These are phyloP conservation scores for Zingel zingel DNA, from an alignment of 2,113 vertebrate genomes.

Conservation along the genomic window DNA sequence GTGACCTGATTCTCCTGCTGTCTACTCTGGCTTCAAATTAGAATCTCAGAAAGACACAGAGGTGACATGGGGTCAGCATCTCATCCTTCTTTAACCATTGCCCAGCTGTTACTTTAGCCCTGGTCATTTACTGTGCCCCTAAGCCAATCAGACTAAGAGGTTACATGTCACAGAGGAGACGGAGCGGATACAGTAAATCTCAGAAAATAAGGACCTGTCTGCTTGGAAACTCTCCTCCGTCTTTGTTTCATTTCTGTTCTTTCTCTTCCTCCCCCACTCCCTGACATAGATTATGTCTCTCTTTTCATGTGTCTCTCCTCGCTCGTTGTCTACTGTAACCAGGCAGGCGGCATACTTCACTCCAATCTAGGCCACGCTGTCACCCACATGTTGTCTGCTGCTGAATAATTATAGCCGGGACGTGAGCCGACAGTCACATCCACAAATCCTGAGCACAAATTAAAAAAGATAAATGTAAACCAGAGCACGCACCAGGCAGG, in stretches of 20 bases:
- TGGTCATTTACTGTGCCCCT: not conserved
- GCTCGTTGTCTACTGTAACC: slow-evolving; percentile 29
- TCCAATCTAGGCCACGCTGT: slow-evolving; percentile 45
- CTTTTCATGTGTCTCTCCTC: not conserved
- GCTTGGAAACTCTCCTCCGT: not conserved
- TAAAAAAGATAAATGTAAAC: slow-evolving; percentile 50
- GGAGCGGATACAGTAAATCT: not conserved
- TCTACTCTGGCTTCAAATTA: not conserved
- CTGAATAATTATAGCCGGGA: slow-evolving; percentile 32
- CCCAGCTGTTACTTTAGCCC: slow-evolving; percentile 17
- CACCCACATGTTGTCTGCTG: slow-evolving; percentile 40
- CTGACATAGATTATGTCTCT: slow-evolving; percentile 17
- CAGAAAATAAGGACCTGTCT: not conserved
- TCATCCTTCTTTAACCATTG: slow-evolving; percentile 2
- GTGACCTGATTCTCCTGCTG: not conserved
- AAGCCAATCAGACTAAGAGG: slow-evolving; percentile 10
- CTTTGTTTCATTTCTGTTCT: not conserved
- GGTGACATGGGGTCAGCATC: not conserved
- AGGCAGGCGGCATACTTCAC: slow-evolving; percentile 1
- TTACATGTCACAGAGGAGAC: not conserved
- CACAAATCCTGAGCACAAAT: slow-evolving; percentile 34
- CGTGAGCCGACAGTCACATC: slow-evolving; percentile 26
- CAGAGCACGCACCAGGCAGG: not conserved
- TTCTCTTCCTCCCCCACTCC: not conserved
- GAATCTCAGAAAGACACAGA: not conserved